These are phyloP conservation scores for Microplitis deprimator DNA, from an alignment of 2,888 invertebrate species.

Conservation along the genomic window DNA sequence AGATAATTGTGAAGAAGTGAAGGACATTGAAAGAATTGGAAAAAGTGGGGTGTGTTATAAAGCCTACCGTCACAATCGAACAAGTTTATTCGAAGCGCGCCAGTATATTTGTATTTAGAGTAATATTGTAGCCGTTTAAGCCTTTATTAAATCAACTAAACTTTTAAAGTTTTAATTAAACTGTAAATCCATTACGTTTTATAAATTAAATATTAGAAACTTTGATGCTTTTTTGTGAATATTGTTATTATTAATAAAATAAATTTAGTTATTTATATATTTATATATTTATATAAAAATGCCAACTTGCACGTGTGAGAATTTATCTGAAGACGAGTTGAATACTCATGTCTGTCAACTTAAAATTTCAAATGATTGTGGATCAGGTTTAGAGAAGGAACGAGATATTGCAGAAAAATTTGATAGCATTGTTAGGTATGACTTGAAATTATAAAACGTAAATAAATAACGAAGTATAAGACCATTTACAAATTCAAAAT, in stretches of 20 bases:
- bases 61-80: not conserved
- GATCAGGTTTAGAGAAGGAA: conserved; percentile 32
- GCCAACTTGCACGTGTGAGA: conserved; percentile 63
- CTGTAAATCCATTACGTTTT: not conserved
- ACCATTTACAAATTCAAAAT: conserved; percentile 40
- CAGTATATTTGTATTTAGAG: not conserved
- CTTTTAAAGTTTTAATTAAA: not conserved
- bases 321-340: conserved; percentile 42
- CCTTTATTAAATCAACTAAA: not conserved
- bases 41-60: conserved; percentile 17
- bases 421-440: conserved; percentile 53
- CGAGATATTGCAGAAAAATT: conserved; percentile 13
- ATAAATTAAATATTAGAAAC: not conserved
- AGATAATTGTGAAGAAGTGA: not conserved
- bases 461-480: too few species aligned
- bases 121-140: not conserved
- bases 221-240: not conserved
- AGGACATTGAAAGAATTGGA: conserved; percentile 9
- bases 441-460: not conserved
- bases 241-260: not conserved
- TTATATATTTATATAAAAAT: conserved; percentile 47
- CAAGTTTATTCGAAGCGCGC: conserved; percentile 1
- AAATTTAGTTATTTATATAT: not conserved
- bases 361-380: conserved; percentile 48
- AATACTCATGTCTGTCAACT: conserved; percentile 55